A percentile compares a stretch with the other conserved stretches of the same genome.
Conservation (phyloP, 2,113 vertebrate genomes). For the Paedocypris sp. region DNA sequence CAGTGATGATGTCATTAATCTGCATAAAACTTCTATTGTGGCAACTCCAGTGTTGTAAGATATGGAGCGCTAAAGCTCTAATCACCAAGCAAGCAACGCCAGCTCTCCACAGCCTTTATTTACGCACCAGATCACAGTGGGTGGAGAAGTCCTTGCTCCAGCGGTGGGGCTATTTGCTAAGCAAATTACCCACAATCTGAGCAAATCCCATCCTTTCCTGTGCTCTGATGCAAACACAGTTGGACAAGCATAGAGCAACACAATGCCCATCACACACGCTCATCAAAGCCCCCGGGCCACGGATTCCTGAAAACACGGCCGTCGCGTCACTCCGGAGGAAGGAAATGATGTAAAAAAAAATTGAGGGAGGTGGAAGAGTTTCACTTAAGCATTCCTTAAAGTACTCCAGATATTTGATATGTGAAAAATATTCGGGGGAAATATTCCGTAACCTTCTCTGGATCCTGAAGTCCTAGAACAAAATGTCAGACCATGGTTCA, state of each 20-base stretch:
- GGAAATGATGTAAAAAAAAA: background rate
- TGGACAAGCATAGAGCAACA: conserved; percentile 31
- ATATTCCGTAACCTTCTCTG: too few species aligned
- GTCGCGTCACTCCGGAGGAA: background rate
- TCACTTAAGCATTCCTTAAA: conserved; percentile 32
- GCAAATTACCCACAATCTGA: conserved; percentile 48
- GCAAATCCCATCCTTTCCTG: conserved; percentile 21
- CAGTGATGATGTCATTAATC: too few species aligned
- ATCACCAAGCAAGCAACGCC: background rate
- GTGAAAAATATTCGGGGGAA: too few species aligned
- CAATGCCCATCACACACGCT: conserved; percentile 13
- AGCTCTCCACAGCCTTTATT: conserved; percentile 5
- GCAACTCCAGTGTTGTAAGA: too few species aligned
- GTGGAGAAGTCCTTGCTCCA: conserved; percentile 18
- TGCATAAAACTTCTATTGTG: too few species aligned
- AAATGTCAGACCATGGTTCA: too few species aligned
- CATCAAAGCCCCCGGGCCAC: background rate
- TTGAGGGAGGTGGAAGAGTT: conserved; percentile 14
- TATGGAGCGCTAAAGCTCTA: background rate
- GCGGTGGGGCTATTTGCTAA: conserved; percentile 50
- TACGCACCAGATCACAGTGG: conserved; percentile 15
- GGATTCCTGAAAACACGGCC: conserved; percentile 12
- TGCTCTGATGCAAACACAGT: conserved; percentile 24
- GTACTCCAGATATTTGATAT: conserved; percentile 42
- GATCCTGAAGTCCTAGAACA: too few species aligned